A percentile compares a stretch with the other conserved stretches of the same genome.
These are phyloP conservation scores for Rhabdornis inornatus DNA, from an alignment of 2,113 vertebrate species.

Conservation along the genomic window DNA sequence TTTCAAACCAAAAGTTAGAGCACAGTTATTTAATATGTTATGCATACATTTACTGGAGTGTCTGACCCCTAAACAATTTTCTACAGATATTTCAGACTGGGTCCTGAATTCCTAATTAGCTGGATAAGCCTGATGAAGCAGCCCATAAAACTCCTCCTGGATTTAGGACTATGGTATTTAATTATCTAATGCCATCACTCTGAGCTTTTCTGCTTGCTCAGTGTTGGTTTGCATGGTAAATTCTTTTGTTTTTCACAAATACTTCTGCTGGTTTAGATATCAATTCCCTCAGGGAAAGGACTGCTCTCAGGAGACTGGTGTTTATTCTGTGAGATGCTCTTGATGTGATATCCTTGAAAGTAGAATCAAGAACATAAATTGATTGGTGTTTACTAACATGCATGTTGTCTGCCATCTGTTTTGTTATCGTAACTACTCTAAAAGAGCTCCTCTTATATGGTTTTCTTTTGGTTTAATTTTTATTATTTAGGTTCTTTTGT, in stretches of 20 bases:
- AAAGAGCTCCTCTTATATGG: background rate
- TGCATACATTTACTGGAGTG: background rate
- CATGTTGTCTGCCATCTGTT: background rate
- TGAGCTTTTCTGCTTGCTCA: background rate
- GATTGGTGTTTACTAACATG: conserved; percentile 1
- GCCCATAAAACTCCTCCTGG: background rate
- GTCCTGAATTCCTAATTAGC: background rate
- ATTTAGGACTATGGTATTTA: background rate
- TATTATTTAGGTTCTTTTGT: background rate
- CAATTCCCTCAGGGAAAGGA: background rate
- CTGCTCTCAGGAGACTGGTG: background rate
- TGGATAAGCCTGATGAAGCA: background rate
- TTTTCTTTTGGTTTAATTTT: conserved; percentile 6
- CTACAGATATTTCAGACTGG: background rate
- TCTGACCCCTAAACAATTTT: background rate
- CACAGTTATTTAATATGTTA: background rate
- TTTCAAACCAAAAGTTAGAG: background rate
- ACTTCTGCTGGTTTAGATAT: conserved; percentile 19
- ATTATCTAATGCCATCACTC: background rate
- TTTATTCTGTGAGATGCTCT: conserved; percentile 27
- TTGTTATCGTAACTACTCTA: background rate
- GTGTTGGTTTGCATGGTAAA: conserved; percentile 2
- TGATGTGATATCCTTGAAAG: conserved; percentile 39
- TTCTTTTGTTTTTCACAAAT: conserved; percentile 9
- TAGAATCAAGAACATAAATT: conserved; percentile 24